Base-by-base conservation (phyloP, 2,797 vertebrate species). In the Anguilla marmorata region DNA sequence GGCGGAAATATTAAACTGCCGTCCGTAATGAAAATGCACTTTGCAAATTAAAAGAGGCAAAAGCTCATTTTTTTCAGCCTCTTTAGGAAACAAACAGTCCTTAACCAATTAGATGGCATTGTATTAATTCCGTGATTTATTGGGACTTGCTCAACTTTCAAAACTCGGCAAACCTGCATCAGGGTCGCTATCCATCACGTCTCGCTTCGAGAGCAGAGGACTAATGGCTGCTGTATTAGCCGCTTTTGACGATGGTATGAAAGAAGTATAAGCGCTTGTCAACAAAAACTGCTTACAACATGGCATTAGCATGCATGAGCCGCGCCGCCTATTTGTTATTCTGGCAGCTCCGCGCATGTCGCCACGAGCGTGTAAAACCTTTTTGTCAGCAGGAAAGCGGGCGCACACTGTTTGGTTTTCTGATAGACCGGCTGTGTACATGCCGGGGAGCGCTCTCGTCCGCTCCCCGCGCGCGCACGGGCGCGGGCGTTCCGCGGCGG, bases 201-300 rank as follows among this genome's bases (percentile, higher is more conserved):
- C 97, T 97, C 96, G 96, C 96, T 97, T 97, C 96, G 97, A 97
- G 97, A 98, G 97, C 96, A 96, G 96, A 93, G 96, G 96, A 97
- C 97, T 98, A 99, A 98, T 98, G 97, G 97, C 96, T 97, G 97
- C 97, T 98, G 97, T 99, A 99, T 98, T 99, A 98, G 97, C 97
- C 97, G 97, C 97, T 97, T 99, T 99, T 99, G 98, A 99, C 98
- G 97, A 98, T 98, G 97, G 97, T 97, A 99, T 98, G 98, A 99
- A 99, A 99, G 98, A 99, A 99, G 98, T 99, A 99, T 99, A 99
- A 99, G 98, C 98, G 98, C 97, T 99, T 99, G 98, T 99, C 98
- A 99, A 99, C 98, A 99, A 99, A 82, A 99, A 99, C 97, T 99
- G 98, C 98, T 99, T 99, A 99, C 98, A 99, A 99, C 98, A 98